These are phyloP conservation scores for Rousettus leschenaultii DNA, from an alignment of 2,113 vertebrate species.

Conservation along the genomic window DNA sequence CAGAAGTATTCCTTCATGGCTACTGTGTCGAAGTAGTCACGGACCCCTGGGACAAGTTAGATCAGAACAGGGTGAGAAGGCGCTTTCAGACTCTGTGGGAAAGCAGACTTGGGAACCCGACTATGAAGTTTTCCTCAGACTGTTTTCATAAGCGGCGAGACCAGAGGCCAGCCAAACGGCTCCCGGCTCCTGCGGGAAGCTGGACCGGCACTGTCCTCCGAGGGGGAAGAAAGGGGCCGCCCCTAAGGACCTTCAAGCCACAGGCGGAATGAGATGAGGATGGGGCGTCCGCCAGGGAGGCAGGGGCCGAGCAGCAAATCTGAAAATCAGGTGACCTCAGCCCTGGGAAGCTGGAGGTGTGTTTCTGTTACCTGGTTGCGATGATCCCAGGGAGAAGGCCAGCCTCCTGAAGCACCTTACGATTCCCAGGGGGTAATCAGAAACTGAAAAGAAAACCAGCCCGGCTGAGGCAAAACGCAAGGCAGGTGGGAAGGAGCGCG, in stretches of 20 bases:
- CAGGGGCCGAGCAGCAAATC: not conserved
- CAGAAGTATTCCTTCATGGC: not conserved
- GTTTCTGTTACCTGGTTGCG: constrained; percentile 45
- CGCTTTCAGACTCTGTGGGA: not conserved
- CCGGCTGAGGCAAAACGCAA: not conserved
- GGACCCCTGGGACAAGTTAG: not conserved
- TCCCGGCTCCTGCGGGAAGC: not conserved
- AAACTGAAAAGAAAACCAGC: not conserved
- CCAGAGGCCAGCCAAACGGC: not conserved
- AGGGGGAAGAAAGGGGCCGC: not conserved
- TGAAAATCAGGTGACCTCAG: not conserved
- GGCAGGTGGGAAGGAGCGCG: not conserved
- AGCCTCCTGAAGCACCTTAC: not conserved
- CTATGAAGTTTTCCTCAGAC: rapidly evolving
- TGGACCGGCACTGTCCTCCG: rapidly evolving
- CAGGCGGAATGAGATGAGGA: not conserved
- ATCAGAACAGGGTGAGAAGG: not conserved
- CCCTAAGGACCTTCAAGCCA: not conserved
- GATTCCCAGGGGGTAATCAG: not conserved
- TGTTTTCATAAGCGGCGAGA: not conserved
- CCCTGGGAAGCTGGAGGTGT: rapidly evolving
- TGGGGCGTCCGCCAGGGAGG: not conserved
- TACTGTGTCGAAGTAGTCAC: not conserved
- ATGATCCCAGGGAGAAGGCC: not conserved
- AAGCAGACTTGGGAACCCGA: not conserved